phyloP scores from a whole-genome alignment of 1,140 invertebrate genomes.

The Achroia grisella region DNA sequence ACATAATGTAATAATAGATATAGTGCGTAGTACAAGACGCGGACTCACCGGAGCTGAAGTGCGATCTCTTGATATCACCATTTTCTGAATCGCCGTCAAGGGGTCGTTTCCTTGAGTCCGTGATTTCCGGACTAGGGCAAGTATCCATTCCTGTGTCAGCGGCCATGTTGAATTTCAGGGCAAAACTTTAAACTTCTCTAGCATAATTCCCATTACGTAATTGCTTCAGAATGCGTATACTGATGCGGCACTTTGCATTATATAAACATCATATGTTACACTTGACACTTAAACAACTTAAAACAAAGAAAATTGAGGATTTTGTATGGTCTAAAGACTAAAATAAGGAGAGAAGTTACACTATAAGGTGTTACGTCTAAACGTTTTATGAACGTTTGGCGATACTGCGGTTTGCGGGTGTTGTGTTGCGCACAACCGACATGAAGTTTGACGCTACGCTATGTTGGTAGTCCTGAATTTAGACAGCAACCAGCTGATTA shows the following conservation, averaged over 20 bases:
- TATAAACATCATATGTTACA: slow-evolving; percentile 50
- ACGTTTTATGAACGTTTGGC: slow-evolving; percentile 69
- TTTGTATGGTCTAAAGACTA: slow-evolving; percentile 58
- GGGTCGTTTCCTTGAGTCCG: slow-evolving; percentile 89
- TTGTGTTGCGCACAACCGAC: slow-evolving; percentile 54
- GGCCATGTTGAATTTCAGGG: slow-evolving; percentile 80
- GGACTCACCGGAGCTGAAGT: slow-evolving; percentile 88
- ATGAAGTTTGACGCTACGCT: slow-evolving; percentile 40
- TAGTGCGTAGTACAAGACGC: slow-evolving; percentile 14
- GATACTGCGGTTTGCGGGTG: slow-evolving; percentile 64
- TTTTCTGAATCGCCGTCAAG: slow-evolving; percentile 89
- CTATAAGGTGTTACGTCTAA: slow-evolving; percentile 64
- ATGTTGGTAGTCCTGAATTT: slow-evolving; percentile 49
- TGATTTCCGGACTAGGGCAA: slow-evolving; percentile 86
- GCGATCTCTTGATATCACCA: slow-evolving; percentile 90
- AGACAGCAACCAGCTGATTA: slow-evolving; percentile 67
- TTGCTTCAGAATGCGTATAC: slow-evolving; percentile 61
- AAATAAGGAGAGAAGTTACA: slow-evolving; percentile 67
- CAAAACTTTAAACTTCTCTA: slow-evolving; percentile 70
- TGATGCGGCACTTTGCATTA: slow-evolving; percentile 62
- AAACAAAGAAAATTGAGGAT: slow-evolving; percentile 47
- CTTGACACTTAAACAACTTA: slow-evolving; percentile 68
- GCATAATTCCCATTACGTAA: slow-evolving; percentile 71
- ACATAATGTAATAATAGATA: slow-evolving; percentile 26
- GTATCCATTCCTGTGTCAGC: slow-evolving; percentile 88